Conservation (phyloP, 1,140 invertebrate species). For the Zaprionus ghesquierei region DNA sequence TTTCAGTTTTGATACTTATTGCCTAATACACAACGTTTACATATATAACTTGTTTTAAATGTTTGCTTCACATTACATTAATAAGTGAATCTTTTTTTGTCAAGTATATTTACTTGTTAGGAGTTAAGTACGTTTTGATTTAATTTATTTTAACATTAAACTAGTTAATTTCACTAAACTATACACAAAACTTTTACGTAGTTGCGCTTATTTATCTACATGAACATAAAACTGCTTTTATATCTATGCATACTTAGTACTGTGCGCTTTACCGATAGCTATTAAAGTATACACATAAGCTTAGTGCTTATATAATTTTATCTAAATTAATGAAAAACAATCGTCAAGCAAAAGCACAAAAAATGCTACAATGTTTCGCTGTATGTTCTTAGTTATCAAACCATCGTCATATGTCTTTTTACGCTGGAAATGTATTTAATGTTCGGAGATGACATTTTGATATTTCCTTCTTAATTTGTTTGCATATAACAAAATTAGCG, state of each 20-base stretch:
- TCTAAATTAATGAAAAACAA: slow-evolving; percentile 20
- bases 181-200: slow-evolving; percentile 70
- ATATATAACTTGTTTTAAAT: slow-evolving; percentile 27
- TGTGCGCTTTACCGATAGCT: slow-evolving; percentile 16
- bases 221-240: slow-evolving; percentile 13
- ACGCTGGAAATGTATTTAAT: slow-evolving; percentile 61
- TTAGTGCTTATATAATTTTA: slow-evolving; percentile 33
- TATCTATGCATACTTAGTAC: background rate
- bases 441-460: slow-evolving; percentile 34
- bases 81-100: background rate
- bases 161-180: slow-evolving; percentile 77
- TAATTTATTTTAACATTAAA: slow-evolving; percentile 68
- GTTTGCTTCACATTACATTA: slow-evolving; percentile 23
- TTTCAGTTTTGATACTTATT: slow-evolving; percentile 31
- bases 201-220: slow-evolving; percentile 24
- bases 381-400: slow-evolving; percentile 19
- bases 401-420: slow-evolving; percentile 35
- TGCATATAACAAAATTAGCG: slow-evolving; percentile 22
- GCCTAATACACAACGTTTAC: slow-evolving; percentile 40
- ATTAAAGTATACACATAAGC: slow-evolving; percentile 40
- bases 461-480: slow-evolving; percentile 4
- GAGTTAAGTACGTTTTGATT: slow-evolving; percentile 52
- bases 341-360: slow-evolving; percentile 44
- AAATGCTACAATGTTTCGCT: background rate
- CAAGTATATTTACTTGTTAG: slow-evolving; percentile 3